phyloP scores from a whole-genome alignment of 2,888 invertebrate genomes.

The Unio delphinus region DNA sequence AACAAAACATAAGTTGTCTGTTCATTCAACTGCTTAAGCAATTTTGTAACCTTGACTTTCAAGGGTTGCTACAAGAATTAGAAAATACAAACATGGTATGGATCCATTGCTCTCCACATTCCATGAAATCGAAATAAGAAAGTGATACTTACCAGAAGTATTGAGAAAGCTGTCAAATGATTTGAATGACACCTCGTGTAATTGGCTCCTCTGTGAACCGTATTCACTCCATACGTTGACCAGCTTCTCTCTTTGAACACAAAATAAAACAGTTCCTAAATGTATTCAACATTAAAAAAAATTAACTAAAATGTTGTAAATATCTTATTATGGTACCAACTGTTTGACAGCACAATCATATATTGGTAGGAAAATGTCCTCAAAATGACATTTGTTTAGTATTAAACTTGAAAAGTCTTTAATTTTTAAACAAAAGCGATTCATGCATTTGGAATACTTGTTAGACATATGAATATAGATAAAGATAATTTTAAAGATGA shows the following conservation, averaged over 20 bases:
- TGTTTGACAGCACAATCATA: no score
- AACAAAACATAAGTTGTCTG: no score
- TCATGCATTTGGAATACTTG: neutral
- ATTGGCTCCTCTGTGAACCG: conserved; percentile 30
- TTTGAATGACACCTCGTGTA: conserved; percentile 50
- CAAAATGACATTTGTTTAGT: no score
- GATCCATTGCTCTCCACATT: neutral
- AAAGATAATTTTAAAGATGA: neutral
- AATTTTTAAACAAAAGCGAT: no score
- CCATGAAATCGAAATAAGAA: neutral
- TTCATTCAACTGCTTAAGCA: no score
- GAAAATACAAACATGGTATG: neutral
- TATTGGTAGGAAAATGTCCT: no score
- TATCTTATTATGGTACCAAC: no score
- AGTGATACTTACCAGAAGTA: conserved; percentile 53
- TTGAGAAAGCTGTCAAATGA: conserved; percentile 64
- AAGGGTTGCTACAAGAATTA: no score
- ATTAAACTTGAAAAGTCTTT: no score
- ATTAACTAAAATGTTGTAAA: no score
- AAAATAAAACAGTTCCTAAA: neutral
- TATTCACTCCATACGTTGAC: conserved; percentile 52
- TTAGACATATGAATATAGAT: neutral
- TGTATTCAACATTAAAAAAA: no score
- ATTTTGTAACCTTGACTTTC: no score
- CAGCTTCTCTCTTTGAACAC: conserved; percentile 44